Conservation (phyloP, 2,113 vertebrate species). For the Hassar affinis region DNA sequence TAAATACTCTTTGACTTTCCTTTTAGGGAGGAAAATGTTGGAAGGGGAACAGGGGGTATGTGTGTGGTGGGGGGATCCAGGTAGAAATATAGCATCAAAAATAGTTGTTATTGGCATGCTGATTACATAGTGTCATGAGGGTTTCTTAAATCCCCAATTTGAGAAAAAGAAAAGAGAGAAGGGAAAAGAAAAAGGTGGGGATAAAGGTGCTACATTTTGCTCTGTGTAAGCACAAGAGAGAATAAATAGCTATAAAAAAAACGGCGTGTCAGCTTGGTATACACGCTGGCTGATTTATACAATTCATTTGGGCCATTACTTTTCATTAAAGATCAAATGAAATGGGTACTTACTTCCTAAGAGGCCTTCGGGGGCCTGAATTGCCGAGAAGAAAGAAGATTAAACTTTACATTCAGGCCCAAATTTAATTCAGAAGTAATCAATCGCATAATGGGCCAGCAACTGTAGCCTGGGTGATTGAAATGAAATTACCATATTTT, state of each 20-base stretch:
- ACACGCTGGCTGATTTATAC: conserved; percentile 99
- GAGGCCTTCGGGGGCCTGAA: conserved; percentile 99
- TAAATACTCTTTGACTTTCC: conserved; percentile 72
- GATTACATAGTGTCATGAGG: conserved; percentile 47
- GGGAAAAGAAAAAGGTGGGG: conserved; percentile 56
- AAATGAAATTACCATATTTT: conserved; percentile 99
- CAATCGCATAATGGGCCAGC: conserved; percentile 99
- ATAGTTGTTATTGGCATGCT: conserved; percentile 35
- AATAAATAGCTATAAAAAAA: conserved; percentile 77
- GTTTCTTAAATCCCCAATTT: conserved; percentile 46
- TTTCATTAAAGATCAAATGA: conserved; percentile 99
- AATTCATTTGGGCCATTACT: conserved; percentile 99
- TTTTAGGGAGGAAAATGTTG: conserved; percentile 58
- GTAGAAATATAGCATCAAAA: conserved; percentile 26
- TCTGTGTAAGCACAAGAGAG: conserved; percentile 61
- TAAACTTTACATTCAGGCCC: conserved; percentile 99
- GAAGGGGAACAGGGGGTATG: conserved; percentile 60
- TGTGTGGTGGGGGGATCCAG: background rate
- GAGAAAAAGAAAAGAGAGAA: conserved; percentile 37
- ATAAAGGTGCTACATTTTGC: conserved; percentile 53
- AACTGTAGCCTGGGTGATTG: conserved; percentile 99
- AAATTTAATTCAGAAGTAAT: conserved; percentile 99
- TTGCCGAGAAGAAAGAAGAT: conserved; percentile 99
- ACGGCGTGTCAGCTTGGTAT: conserved; percentile 94
- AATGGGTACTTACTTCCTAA: conserved; percentile 99